Conservation (phyloP, 2,888 invertebrate species). For the Anagyrus pseudococci region DNA sequence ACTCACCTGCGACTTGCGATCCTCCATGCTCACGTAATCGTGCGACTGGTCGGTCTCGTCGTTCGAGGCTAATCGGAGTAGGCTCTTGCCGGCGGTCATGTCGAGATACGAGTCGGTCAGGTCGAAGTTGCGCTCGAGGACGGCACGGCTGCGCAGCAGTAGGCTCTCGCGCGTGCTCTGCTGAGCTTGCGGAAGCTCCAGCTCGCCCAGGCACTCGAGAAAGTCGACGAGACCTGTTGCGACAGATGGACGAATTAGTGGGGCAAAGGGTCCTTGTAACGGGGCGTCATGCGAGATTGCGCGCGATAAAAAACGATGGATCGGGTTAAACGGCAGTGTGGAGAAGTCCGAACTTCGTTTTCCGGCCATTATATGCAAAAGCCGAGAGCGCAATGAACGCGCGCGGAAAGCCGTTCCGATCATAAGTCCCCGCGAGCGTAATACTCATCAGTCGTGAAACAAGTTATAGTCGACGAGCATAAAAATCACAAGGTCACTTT, state of each 20-base stretch:
- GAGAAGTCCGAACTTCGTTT: no score
- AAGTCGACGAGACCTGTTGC: slow-evolving; percentile 45
- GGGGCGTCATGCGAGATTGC: neutral
- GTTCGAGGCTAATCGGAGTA: neutral
- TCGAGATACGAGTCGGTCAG: slow-evolving; percentile 56
- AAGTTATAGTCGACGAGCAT: no score
- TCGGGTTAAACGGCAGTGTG: no score
- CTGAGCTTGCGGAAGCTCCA: slow-evolving; percentile 44
- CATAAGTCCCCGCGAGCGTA: neutral
- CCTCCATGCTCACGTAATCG: slow-evolving; percentile 42
- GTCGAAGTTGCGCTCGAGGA: slow-evolving; percentile 23
- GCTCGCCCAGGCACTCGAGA: slow-evolving; percentile 47
- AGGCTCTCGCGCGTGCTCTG: slow-evolving; percentile 45
- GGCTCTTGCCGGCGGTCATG: slow-evolving; percentile 46
- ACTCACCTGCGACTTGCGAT: slow-evolving; percentile 8
- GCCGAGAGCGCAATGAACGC: no score
- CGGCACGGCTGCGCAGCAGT: slow-evolving; percentile 45
- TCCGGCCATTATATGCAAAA: no score
- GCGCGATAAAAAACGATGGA: no score
- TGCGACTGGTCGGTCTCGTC: slow-evolving; percentile 7
- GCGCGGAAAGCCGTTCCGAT: no score
- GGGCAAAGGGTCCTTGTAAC: neutral
- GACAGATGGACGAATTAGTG: no score
- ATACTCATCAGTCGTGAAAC: no score
- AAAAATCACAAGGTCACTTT: no score